Evolutionary conservation across 2,888 invertebrate genomes (phyloP).

Genomic region (Dicranocentrus wangi): DNA sequence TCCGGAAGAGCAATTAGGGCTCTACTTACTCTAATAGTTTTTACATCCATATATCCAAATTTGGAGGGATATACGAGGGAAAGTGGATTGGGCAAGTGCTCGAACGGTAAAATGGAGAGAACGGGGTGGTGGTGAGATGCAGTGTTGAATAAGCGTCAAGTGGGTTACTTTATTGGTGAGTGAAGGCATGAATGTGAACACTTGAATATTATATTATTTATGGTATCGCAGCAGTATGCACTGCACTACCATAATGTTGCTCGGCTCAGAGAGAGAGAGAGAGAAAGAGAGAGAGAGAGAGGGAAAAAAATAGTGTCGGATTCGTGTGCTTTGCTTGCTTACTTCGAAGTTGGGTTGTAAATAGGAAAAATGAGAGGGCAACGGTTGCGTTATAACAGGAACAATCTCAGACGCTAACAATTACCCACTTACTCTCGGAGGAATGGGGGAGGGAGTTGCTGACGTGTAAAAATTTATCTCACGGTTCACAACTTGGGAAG

Average conservation of each 20-base stretch:
- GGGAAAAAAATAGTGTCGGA: background rate
- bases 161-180: background rate
- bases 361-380: background rate
- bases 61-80: no score
- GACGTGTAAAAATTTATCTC: slow-evolving; percentile 50
- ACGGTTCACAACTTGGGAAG: slow-evolving; percentile 28
- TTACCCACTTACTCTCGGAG: no score
- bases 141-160: slow-evolving; percentile 7
- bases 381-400: background rate
- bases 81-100: background rate
- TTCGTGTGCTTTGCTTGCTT: background rate
- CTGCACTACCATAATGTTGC: no score
- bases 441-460: background rate
- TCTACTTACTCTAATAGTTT: no score
- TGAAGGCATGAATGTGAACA: background rate
- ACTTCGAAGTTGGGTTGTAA: background rate
- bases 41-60: no score
- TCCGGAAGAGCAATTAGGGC: slow-evolving; percentile 4
- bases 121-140: background rate
- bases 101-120: background rate
- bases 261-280: no score
- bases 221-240: no score
- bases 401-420: slow-evolving; percentile 2
- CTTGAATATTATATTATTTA: slow-evolving; percentile 8
- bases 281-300: background rate